Conservation (phyloP, 2,797 vertebrate genomes). For the Falco biarmicus region DNA sequence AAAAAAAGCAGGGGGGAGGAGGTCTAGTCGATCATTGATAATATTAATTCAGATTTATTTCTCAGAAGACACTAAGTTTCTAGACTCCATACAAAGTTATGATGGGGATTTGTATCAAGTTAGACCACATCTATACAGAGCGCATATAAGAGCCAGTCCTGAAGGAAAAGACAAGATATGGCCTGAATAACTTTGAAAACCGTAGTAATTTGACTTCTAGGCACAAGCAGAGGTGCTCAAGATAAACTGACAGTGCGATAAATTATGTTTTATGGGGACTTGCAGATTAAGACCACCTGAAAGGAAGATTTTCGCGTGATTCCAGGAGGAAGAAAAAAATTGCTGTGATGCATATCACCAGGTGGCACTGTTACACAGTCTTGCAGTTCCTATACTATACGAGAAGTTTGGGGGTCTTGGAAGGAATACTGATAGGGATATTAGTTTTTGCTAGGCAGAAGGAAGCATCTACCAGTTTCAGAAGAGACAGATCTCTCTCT, state of each 20-base stretch:
- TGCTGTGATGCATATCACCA: not conserved
- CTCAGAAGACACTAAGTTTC: not conserved
- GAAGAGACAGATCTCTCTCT: not conserved
- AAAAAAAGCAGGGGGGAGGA: not conserved
- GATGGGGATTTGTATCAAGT: not conserved
- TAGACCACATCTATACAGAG: not conserved
- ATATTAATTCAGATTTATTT: not conserved
- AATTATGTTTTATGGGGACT: not conserved
- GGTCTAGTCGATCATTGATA: not conserved
- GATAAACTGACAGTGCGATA: not conserved
- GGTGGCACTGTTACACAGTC: conserved; percentile 63
- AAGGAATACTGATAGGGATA: not conserved
- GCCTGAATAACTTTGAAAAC: not conserved
- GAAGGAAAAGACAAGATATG: not conserved
- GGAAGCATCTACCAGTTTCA: not conserved
- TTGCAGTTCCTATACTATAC: not conserved
- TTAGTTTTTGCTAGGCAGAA: not conserved
- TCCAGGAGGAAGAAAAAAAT: not conserved
- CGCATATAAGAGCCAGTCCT: not conserved
- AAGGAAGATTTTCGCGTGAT: not conserved
- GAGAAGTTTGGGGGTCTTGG: not conserved
- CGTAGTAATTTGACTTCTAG: not conserved
- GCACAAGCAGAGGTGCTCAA: not conserved
- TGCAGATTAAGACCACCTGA: not conserved
- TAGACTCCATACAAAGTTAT: not conserved